Conservation (phyloP, 2,888 invertebrate species). For the Stenchaetothrips biformis region DNA sequence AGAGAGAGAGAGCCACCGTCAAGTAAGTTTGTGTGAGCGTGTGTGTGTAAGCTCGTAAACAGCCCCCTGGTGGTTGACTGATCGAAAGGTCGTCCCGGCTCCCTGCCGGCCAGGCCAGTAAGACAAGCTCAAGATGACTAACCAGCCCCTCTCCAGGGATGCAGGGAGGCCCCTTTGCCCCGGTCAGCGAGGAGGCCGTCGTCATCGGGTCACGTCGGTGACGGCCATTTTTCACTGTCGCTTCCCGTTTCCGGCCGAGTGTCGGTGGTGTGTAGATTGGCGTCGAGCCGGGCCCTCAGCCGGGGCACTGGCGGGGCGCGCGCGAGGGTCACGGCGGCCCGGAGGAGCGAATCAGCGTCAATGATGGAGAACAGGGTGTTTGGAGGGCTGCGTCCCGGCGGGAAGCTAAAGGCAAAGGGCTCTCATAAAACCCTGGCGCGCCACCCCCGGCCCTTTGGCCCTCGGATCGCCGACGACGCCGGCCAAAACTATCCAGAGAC, state of each 20-base stretch:
- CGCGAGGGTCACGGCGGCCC: background rate
- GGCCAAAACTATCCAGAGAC: too few relatives aligned
- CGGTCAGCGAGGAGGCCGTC: background rate
- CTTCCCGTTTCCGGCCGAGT: background rate
- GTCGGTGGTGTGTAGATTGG: background rate
- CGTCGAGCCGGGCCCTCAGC: too few relatives aligned
- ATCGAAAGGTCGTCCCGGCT: background rate
- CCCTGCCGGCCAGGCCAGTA: background rate
- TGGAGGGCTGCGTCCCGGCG: background rate
- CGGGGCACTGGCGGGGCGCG: background rate
- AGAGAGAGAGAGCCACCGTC: too few relatives aligned
- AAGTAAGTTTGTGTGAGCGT: too few relatives aligned
- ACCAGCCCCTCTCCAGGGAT: background rate
- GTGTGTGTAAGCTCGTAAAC: background rate
- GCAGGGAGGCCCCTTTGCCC: background rate
- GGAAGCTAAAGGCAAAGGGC: background rate
- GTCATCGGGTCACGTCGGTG: too few relatives aligned
- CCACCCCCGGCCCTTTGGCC: background rate
- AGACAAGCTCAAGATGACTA: too few relatives aligned
- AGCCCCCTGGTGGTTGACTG: conserved; percentile 9
- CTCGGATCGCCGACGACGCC: background rate
- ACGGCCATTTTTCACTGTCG: background rate
- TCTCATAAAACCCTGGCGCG: background rate
- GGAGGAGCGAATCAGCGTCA: background rate
- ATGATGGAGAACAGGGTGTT: background rate